Conservation (phyloP, 2,888 invertebrate genomes). For the Geotrupes spiniger region DNA sequence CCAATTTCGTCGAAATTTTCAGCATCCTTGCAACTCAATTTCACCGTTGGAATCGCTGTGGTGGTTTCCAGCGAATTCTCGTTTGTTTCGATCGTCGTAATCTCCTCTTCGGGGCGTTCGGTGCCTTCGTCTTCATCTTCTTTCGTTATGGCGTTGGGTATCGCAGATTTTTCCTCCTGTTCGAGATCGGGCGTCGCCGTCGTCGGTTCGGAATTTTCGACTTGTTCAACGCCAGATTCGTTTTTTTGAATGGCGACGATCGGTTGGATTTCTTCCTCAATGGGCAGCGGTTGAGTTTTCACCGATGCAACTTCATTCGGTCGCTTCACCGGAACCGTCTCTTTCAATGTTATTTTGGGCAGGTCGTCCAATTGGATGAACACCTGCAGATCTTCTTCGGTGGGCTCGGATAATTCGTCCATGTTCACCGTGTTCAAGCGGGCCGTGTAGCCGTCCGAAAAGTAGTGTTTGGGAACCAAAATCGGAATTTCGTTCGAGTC, state of each 20-base stretch:
- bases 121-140: no score
- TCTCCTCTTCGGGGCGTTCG: no score
- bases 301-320: no score
- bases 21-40: background rate
- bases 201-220: no score
- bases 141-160: no score
- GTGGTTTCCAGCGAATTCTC: background rate
- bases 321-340: background rate
- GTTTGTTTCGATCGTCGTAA: background rate
- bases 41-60: background rate
- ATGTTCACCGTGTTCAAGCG: constrained; percentile 11
- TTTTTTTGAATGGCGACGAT: no score
- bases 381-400: constrained; percentile 4
- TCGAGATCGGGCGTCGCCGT: no score
- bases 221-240: no score
- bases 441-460: background rate
- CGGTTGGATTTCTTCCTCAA: no score
- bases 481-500: background rate
- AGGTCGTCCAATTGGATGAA: constrained; percentile 13
- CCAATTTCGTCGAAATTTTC: constrained; percentile 1
- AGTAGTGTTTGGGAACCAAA: background rate
- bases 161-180: no score
- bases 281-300: no score
- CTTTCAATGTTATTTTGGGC: constrained; percentile 1
- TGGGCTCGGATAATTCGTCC: constrained; percentile 9